Evolutionary conservation across 1,140 invertebrate species (phyloP), one percentile per base, ranked within the genome.

Genomic region (Cherax destructor): DNA sequence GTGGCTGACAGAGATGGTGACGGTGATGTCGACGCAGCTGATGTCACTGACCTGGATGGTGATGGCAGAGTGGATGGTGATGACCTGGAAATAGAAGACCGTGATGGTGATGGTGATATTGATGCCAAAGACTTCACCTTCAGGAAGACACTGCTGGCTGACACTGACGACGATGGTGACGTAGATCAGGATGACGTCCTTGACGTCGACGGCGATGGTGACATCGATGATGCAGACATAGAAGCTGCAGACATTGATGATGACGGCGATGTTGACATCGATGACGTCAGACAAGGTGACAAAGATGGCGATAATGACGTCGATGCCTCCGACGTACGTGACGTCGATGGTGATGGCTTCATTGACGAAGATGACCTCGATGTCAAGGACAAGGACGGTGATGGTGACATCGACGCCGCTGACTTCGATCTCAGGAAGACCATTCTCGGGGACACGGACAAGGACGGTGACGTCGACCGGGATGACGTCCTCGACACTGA

Each of bases 401-500:
- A 92, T 78, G 91, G 91, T 3, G 86, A 92, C 69, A 81, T 92
- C 50, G 91, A 92, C 50, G 16, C 16, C 1, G 56, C 16, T 0
- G 91, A 92, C 65, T 88, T 85, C 49, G 21, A 16, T 18, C 76
- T 88, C 41, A 61, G 83, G 11, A 88, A 92, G 18, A 79, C 88
- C n/a, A 80, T 93, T 84, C 72, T 93, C 9, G 88, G 52, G 3
- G 92, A 93, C 80, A 91, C 91, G 0, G 89, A 93, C 74, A 24
- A 76, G 1, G 92, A 93, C 50, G 92, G 92, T 2, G 89, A 93
- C 41, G 80, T 93, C 24, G 91, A 93, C 49, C 56, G 16, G 10
- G 91, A 92, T 83, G 92, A 93, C 72, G 91, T 93, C 10, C 85
- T 93, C 6, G 92, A 93, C 50, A 91, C 65, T 30, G 92, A 93